A percentile compares a stretch with the other conserved stretches of the same genome.
These are phyloP conservation scores for Aphyosemion australe DNA, from an alignment of 2,113 vertebrate genomes.

Conservation along the genomic window DNA sequence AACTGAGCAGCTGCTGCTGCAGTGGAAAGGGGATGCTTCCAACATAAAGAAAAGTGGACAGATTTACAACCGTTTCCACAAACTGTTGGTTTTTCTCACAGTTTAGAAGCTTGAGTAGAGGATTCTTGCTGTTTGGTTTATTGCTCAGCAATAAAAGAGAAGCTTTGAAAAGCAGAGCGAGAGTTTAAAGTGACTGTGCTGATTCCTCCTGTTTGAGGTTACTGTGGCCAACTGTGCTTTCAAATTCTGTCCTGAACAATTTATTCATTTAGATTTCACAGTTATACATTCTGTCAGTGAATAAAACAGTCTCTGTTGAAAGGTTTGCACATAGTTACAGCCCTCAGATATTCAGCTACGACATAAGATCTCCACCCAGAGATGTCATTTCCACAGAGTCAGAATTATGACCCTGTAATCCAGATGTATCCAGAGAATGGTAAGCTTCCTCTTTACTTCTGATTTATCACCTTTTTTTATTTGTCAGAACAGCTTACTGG, in stretches of 20 bases:
- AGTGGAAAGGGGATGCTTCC: slow-evolving; percentile 9
- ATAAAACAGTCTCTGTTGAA: slow-evolving; percentile 16
- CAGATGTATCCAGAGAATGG: not conserved
- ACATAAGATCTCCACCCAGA: not conserved
- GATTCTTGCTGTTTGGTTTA: slow-evolving; percentile 36
- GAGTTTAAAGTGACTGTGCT: slow-evolving; percentile 33
- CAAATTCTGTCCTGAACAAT: slow-evolving; percentile 34
- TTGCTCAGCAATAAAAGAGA: slow-evolving; percentile 25
- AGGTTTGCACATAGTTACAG: slow-evolving; percentile 5
- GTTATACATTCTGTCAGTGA: slow-evolving; percentile 21
- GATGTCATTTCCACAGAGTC: too few relatives aligned
- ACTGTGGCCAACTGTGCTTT: slow-evolving; percentile 9
- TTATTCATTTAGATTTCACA: slow-evolving; percentile 26
- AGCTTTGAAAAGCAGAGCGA: slow-evolving; percentile 38
- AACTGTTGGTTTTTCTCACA: slow-evolving; percentile 27
- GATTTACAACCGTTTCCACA: slow-evolving; percentile 34
- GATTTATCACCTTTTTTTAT: not conserved
- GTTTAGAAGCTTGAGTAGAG: slow-evolving; percentile 31
- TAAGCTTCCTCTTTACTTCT: not conserved
- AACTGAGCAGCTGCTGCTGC: too few relatives aligned
- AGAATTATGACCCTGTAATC: not conserved
- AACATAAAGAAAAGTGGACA: slow-evolving; percentile 26
- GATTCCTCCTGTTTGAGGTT: slow-evolving; percentile 9
- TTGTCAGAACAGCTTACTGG: not conserved
- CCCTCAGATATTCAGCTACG: not conserved